phyloP scores from a whole-genome alignment of 2,888 invertebrate species.

The Xylota sylvarum region DNA sequence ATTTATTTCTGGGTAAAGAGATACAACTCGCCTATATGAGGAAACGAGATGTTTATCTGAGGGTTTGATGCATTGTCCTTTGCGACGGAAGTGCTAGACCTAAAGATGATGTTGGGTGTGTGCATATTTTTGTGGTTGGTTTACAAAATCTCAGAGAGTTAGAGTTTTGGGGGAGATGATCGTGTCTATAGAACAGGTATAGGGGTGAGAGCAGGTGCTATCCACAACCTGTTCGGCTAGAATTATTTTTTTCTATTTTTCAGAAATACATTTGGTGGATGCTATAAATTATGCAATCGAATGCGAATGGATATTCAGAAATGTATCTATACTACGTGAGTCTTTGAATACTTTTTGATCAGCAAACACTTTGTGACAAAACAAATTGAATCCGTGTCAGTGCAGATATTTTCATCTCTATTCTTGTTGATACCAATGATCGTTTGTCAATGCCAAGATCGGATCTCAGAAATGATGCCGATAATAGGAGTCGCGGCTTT shows the following conservation, averaged over 20 bases:
- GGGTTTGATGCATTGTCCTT: constrained; percentile 65
- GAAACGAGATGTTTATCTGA: constrained; percentile 72
- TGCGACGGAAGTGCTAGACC: constrained; percentile 70
- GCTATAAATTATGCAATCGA: background rate
- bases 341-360: background rate
- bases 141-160: constrained; percentile 34
- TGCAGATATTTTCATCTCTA: too few relatives aligned
- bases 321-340: background rate
- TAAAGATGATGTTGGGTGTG: constrained; percentile 52
- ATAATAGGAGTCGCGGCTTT: too few relatives aligned
- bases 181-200: constrained; percentile 2
- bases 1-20: constrained; percentile 63
- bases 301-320: background rate
- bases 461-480: too few relatives aligned
- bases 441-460: too few relatives aligned
- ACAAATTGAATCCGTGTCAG: too few relatives aligned
- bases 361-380: too few relatives aligned
- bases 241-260: background rate
- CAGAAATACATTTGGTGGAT: background rate
- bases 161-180: constrained; percentile 18
- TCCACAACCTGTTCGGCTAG: constrained; percentile 36
- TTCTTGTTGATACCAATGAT: too few relatives aligned
- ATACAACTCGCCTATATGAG: constrained; percentile 53
- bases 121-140: constrained; percentile 21
- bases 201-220: constrained; percentile 44